phyloP scores from a whole-genome alignment of 2,113 vertebrate genomes.

The Saiga tatarica region DNA sequence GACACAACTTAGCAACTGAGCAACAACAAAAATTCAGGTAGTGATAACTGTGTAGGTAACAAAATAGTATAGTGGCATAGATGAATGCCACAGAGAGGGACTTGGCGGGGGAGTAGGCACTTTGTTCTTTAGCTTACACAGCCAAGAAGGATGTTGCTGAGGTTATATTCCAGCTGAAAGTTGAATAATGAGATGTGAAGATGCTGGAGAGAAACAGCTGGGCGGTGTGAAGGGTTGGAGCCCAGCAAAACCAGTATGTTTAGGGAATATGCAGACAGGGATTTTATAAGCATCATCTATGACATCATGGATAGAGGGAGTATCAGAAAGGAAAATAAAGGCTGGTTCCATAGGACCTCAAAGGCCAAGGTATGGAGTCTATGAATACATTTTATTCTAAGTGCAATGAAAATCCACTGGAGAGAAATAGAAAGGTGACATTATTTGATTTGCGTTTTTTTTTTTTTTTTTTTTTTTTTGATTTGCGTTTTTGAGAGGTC shows the following conservation, averaged over 20 bases:
- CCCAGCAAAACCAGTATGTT: not conserved
- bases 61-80: not conserved
- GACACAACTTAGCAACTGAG: not conserved
- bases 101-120: rapidly evolving
- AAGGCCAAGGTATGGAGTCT: not conserved
- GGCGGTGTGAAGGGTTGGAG: not conserved
- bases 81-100: not conserved
- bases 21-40: not conserved
- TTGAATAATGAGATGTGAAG: not conserved
- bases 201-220: not conserved
- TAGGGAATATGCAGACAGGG: not conserved
- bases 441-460: not conserved
- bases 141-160: not conserved
- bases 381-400: not conserved
- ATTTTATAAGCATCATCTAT: not conserved
- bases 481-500: not conserved
- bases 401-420: not conserved
- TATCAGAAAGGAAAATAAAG: not conserved
- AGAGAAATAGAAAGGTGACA: not conserved
- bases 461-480: too few species aligned
- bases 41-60: not conserved
- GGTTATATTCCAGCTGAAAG: not conserved
- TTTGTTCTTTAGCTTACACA: not conserved
- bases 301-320: not conserved
- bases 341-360: not conserved